Conservation (phyloP, 2,888 invertebrate genomes). For the Cylindroiulus punctatus region DNA sequence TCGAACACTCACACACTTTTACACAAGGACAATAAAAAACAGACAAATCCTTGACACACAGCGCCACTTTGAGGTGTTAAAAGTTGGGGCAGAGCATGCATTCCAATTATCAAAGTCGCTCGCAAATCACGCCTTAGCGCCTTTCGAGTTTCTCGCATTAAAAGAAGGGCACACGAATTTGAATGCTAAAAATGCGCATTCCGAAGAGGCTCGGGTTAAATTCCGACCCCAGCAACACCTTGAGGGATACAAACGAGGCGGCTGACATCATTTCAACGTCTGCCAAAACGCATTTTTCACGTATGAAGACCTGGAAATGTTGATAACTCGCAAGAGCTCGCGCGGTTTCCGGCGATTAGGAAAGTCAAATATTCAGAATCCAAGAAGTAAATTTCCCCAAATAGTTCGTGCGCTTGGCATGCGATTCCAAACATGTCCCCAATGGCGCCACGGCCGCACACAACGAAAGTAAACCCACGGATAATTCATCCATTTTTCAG, state of each 20-base stretch:
- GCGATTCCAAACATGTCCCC: neutral
- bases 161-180: neutral
- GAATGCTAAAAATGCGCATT: conserved; percentile 9
- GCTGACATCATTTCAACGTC: conserved; percentile 29
- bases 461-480: too few relatives aligned
- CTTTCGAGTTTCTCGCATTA: neutral
- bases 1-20: neutral
- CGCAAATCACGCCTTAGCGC: neutral
- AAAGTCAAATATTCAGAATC: neutral
- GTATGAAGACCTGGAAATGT: neutral
- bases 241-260: conserved; percentile 17
- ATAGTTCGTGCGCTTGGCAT: neutral
- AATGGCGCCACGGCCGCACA: neutral
- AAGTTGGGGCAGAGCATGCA: neutral
- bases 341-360: neutral
- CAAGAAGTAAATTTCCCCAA: conserved; percentile 8
- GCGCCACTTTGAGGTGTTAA: conserved; percentile 10
- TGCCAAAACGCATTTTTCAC: conserved; percentile 21
- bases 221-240: conserved; percentile 30
- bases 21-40: neutral
- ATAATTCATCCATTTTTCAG: too few relatives aligned
- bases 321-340: neutral
- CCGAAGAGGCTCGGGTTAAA: neutral
- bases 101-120: neutral
- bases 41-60: neutral